Evolutionary conservation across 1,140 invertebrate genomes (phyloP), one percentile per base, ranked within the genome.

Genomic region (Tetramorium alpestre): DNA sequence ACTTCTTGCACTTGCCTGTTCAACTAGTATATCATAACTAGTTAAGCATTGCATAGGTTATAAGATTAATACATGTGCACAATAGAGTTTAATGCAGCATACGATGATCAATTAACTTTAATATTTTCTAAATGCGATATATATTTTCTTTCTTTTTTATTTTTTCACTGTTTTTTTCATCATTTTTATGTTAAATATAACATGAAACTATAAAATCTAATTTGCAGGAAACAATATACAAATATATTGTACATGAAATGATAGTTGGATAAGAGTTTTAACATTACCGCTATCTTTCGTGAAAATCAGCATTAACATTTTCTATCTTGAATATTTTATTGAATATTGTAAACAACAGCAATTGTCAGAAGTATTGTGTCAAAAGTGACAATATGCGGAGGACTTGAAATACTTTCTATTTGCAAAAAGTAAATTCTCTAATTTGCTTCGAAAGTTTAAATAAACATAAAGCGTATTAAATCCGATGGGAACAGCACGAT

Each of bases 381-480:
- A 11, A 13, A 77, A 47, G 25, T n/a, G 16, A 16, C 5, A 28
- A 41, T 13, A 44, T 44, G 3, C 2, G 38, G 6, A 6, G 25
- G 44, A 76, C 8, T 11, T 2, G 5, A 41, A 41, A 64, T 47
- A 77, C 44, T 18, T 76, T 28, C 18, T 13, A 33, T 54, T 18
- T 67, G 5, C 22, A 54, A 72, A 1, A 72, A 72, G 8, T 6
- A 47, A 16, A 62, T 69, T 72, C 38, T 28, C 49, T 64, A 58
- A 87, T 76, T 47, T 28, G 67, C 6, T 16, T 13, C 13, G 13
- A 44, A 78, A 47, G 10, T 58, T 38, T 18, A 11, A 73, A 72
- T 58, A 72, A 82, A 73, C 58, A 78, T 44, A 25, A 65, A 22
- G 7, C 44, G 72, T 38, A 78, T 77, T 60, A 88, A 86, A 56